Base-by-base conservation (phyloP, 2,797 vertebrate species). In the Hyperoplus immaculatus region DNA sequence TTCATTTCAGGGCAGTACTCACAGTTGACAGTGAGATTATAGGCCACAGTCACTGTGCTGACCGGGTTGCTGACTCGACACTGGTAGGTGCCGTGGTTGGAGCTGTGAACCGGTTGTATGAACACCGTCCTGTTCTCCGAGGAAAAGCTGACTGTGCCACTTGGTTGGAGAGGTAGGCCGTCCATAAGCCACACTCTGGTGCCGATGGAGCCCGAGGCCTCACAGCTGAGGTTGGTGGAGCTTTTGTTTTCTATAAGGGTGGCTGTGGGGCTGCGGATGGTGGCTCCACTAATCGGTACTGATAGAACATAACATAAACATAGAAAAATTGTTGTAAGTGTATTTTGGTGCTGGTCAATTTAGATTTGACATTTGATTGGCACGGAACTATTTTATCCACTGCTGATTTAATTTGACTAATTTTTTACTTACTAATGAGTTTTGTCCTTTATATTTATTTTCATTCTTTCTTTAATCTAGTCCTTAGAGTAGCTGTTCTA, bases 1-100 rank as follows among this genome's bases (percentile, higher is more conserved):
- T 29, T 29, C 43, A 45, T 11, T 7, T 45, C 43, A 45, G 43
- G 51, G 18, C 4, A 11, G 12, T 67, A 87, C 92, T 92, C 75
- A 95, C 94, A 94, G 83, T 90, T 94, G 59, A 95, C 91, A 4
- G 67, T 89, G 75, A 95, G 89, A 16, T 78, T 50, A 15, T 85
- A 58, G 36, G 16, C 56, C 0, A 46, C 90, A 0, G 87, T 90
- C 84, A 83, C 50, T 59, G 29, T 69, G 89, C 89, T 94, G 81
- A 95, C 83, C 0, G 84, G 92, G 81, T 93, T 95, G 84, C 90
- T 93, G 88, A 94, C 72, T 53, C 16, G 82, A 83, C 94, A 95
- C 71, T 79, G 67, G 74, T 92, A 94, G 74, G 51, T 80, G 55
- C 93, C 90, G 0, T 75, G 78, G 81, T 83, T 69, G 63, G 72